Evolutionary conservation across 2,113 vertebrate genomes (phyloP).

Genomic region (Galbula dea): DNA sequence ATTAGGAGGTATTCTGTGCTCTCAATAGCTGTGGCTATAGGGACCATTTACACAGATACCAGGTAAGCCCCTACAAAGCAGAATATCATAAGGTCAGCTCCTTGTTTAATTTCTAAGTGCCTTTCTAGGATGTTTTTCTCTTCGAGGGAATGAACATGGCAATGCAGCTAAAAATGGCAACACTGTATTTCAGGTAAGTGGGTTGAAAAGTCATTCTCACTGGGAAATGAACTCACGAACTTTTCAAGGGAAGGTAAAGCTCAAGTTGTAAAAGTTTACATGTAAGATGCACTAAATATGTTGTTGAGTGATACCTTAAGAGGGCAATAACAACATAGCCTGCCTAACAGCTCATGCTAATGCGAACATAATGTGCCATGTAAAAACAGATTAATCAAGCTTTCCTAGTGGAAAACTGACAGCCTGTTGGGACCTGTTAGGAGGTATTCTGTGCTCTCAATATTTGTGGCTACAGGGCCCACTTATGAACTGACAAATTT

Average conservation of each 20-base stretch:
- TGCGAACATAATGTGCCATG: conserved; percentile 52
- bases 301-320: conserved; percentile 3
- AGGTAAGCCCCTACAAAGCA: conserved; percentile 48
- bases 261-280: conserved; percentile 19
- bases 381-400: conserved; percentile 57
- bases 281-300: conserved; percentile 41
- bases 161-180: conserved; percentile 34
- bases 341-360: conserved; percentile 33
- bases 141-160: conserved; percentile 20
- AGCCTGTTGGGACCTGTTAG: neutral
- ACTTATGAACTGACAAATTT: conserved; percentile 28
- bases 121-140: conserved; percentile 50
- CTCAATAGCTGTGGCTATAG: conserved; percentile 27
- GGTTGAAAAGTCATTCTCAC: conserved; percentile 43
- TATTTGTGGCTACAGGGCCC: neutral
- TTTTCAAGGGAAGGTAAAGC: conserved; percentile 49
- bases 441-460: neutral
- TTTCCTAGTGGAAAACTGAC: conserved; percentile 45
- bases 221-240: conserved; percentile 65
- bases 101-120: conserved; percentile 65
- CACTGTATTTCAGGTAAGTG: conserved; percentile 52
- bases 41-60: conserved; percentile 61
- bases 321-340: conserved; percentile 53
- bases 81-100: conserved; percentile 55
- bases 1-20: conserved; percentile 29